A percentile compares a stretch with the other conserved stretches of the same genome.
Conservation (phyloP, 2,113 vertebrate species). For the Cromileptes altivelis region DNA sequence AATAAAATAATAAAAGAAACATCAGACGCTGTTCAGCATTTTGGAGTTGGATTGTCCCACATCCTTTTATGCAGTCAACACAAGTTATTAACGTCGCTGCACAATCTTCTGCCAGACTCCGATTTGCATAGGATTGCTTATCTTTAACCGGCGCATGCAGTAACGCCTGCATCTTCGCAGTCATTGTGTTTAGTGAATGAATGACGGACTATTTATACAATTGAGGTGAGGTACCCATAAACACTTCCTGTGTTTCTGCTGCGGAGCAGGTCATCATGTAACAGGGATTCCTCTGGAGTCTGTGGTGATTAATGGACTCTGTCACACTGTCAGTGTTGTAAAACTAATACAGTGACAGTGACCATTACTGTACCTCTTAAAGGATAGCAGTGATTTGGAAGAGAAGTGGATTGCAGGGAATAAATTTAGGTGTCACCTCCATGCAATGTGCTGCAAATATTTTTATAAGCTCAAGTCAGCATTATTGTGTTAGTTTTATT, state of each 20-base stretch:
- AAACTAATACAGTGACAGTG: constrained; percentile 71
- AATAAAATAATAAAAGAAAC: neutral
- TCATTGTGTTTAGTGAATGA: constrained; percentile 29
- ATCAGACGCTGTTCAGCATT: constrained; percentile 2
- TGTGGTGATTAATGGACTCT: constrained; percentile 68
- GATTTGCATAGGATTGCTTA: constrained; percentile 46
- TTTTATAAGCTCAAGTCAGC: neutral
- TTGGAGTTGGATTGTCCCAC: constrained; percentile 21
- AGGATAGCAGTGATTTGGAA: constrained; percentile 37
- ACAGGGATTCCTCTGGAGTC: constrained; percentile 56
- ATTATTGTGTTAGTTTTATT: neutral
- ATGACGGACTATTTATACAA: constrained; percentile 21
- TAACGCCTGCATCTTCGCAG: constrained; percentile 11
- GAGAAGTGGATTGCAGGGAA: constrained; percentile 22
- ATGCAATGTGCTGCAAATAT: neutral
- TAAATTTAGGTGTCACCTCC: neutral
- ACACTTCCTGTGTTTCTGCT: constrained; percentile 29
- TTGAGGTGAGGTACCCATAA: constrained; percentile 31
- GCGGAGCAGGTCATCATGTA: constrained; percentile 47
- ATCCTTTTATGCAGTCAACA: constrained; percentile 30
- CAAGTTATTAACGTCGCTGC: constrained; percentile 24
- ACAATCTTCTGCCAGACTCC: constrained; percentile 28
- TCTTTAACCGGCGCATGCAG: constrained; percentile 26
- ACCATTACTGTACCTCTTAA: constrained; percentile 64
- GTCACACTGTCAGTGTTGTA: constrained; percentile 62